A percentile compares a stretch with the other conserved stretches of the same genome.
Evolutionary conservation across 2,113 vertebrate genomes (phyloP).

Genomic region (Myiopsitta monachus): DNA sequence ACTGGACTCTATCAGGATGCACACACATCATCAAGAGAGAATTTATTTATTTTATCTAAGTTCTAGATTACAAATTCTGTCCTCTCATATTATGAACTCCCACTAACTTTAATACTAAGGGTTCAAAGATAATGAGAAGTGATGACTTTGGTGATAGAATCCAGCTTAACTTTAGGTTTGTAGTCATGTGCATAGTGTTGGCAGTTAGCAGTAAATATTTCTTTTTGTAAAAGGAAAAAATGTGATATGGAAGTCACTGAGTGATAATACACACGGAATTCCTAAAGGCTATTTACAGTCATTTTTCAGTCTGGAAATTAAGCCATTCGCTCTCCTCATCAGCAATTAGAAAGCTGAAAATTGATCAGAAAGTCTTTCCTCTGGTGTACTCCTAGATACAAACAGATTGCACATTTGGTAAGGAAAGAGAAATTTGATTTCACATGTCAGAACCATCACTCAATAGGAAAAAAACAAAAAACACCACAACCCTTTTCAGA

Average conservation of each 20-base stretch:
- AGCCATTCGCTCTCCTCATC: not conserved
- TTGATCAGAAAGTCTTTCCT: not conserved
- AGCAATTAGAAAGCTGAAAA: not conserved
- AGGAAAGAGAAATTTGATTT: not conserved
- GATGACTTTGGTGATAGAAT: not conserved
- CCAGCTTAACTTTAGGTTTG: not conserved
- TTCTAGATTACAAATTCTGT: not conserved
- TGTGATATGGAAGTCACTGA: not conserved
- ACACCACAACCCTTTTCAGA: not conserved
- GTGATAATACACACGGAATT: not conserved
- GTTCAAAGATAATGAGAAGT: not conserved
- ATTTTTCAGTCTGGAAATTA: conserved; percentile 34
- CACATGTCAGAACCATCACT: not conserved
- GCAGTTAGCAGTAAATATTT: not conserved
- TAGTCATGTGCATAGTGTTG: not conserved
- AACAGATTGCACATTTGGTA: not conserved
- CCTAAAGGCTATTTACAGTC: not conserved
- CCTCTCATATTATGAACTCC: not conserved
- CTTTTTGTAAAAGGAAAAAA: not conserved
- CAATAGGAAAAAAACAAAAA: not conserved
- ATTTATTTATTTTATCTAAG: conserved; percentile 7
- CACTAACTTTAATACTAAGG: not conserved
- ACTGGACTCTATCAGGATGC: not conserved
- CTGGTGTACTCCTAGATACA: not conserved
- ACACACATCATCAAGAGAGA: not conserved